Percentiles rank a stretch among this genome's conserved stretches.
phyloP scores from a whole-genome alignment of 2,797 vertebrate genomes.

The Pipistrellus nathusii region DNA sequence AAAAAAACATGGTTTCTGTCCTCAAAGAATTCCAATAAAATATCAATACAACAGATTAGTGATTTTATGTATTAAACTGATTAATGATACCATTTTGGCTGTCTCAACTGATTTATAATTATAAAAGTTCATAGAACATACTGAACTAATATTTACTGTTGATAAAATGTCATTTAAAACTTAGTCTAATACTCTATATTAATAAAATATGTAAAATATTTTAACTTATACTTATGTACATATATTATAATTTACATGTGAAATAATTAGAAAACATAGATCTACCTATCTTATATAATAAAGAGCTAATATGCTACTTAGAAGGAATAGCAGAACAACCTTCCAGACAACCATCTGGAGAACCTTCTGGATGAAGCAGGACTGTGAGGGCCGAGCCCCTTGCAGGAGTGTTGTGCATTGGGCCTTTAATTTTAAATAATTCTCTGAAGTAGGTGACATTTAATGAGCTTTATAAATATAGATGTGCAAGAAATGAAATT shows the following conservation, averaged over 20 bases:
- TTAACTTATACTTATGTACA: not conserved
- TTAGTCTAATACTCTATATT: constrained; percentile 36
- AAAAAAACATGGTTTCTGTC: too few species aligned
- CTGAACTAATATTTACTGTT: not conserved
- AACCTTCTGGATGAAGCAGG: too few species aligned
- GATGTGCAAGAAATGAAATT: not conserved
- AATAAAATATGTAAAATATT: not conserved
- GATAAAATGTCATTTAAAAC: constrained; percentile 5
- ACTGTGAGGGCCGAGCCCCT: too few species aligned
- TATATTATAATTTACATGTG: not conserved
- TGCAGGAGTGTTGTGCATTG: too few species aligned
- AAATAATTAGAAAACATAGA: not conserved
- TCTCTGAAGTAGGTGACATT: not conserved
- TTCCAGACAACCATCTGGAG: too few species aligned
- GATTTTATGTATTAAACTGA: constrained; percentile 23
- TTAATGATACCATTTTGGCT: not conserved
- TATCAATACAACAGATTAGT: not conserved
- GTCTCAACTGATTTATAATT: not conserved
- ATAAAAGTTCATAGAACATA: not conserved
- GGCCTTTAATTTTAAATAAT: not conserved
- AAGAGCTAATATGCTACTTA: too few species aligned
- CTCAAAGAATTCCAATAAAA: not conserved
- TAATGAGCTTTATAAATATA: constrained; percentile 19
- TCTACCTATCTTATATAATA: not conserved
- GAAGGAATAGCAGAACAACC: too few species aligned